Conservation (phyloP, 2,888 invertebrate genomes). For the Cryptocephalus primarius region DNA sequence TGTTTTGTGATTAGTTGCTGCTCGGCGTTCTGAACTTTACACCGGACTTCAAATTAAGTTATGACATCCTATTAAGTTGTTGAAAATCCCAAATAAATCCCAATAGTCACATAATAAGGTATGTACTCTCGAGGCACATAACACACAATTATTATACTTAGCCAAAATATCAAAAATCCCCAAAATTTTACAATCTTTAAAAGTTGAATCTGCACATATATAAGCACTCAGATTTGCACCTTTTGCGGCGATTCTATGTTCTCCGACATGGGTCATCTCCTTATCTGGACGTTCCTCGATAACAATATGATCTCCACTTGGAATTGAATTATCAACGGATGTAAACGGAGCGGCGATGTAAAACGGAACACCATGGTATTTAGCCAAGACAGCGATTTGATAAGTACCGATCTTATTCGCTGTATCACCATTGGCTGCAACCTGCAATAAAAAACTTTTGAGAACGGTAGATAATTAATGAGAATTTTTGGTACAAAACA, state of each 20-base stretch:
- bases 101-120: too few relatives aligned
- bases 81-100: too few relatives aligned
- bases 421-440: conserved; percentile 93
- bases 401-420: conserved; percentile 98
- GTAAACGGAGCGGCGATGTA: conserved; percentile 91
- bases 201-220: too few relatives aligned
- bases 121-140: too few relatives aligned
- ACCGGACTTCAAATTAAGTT: too few relatives aligned
- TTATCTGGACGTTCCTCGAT: conserved; percentile 88
- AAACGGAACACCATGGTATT: conserved; percentile 85
- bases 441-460: conserved; percentile 34
- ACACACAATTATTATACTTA: too few relatives aligned
- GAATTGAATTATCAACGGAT: conserved; percentile 72
- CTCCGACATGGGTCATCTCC: conserved; percentile 88
- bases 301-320: conserved; percentile 73
- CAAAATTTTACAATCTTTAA: too few relatives aligned
- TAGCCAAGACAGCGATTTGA: conserved; percentile 87
- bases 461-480: not conserved
- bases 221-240: conserved; percentile 39
- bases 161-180: too few relatives aligned
- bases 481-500: too few relatives aligned
- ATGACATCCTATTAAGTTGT: too few relatives aligned
- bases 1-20: conserved; percentile 4
- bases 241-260: conserved; percentile 76
- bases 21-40: too few relatives aligned